Base-by-base conservation (phyloP, 2,113 vertebrate genomes). In the Copsychus sechellarum region DNA sequence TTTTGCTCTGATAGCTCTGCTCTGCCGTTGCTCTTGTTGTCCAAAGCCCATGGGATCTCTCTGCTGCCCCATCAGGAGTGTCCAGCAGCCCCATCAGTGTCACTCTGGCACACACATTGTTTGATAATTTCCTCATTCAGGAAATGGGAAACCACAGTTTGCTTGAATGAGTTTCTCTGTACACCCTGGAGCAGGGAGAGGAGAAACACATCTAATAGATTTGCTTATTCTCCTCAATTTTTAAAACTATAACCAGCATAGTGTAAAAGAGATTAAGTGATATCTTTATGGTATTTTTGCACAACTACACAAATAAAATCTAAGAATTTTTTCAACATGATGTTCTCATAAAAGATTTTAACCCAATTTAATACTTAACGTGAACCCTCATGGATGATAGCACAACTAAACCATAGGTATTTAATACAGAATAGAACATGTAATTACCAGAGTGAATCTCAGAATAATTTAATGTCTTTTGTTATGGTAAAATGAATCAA, bases 321-420 rank as follows among this genome's bases (percentile, higher is more conserved):
- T 19, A 90, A 57, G 34, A 90, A 61, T 48, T 66, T 70, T 83
- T 78, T 58, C 54, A 86, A 24, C 51, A 40, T 26, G 10, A 77
- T 78, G 76, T 89, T 93, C 58, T 88, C 22, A 78, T 93, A 74
- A 88, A 80, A 83, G 51, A 34, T 54, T 95, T 90, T 90, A 77
- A 66, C 50, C 12, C 61, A 88, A 76, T 76, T 88, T 80, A 87
- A 48, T 83, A 86, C 24, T 84, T 82, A 89, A 57, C 8, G 2
- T 84, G 80, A 92, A 90, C 31, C 10, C 42, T 73, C 0, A 0
- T 77, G 58, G 42, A 86, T 23, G 31, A 20, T 10, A 86, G 48
- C 23, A 79, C 25, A 87, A 62, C 22, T 58, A 62, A 91, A 56
- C 31, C 62, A 54, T 40, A 28, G 24, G 26, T 50, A 78, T 70